Evolutionary conservation across 2,113 vertebrate genomes (phyloP).

Genomic region (Elephas maximus): DNA sequence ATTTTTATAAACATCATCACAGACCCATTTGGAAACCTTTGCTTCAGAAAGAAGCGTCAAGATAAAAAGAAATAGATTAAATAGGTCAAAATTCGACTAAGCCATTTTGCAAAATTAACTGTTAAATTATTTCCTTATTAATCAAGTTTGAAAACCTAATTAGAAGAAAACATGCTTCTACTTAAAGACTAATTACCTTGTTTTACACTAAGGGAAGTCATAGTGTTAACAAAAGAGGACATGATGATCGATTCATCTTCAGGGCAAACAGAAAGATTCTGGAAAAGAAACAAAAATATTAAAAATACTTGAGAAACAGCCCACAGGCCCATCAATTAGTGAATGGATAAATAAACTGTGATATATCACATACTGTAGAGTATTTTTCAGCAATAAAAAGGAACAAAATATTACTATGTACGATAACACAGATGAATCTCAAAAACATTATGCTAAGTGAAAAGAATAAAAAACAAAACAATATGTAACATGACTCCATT

Average conservation of each 20-base stretch:
- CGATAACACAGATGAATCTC: slow-evolving; percentile 23
- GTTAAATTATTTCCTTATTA: slow-evolving; percentile 57
- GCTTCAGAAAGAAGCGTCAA: not conserved
- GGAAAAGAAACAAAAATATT: slow-evolving; percentile 59
- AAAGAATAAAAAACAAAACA: slow-evolving; percentile 41
- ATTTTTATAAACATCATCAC: slow-evolving; percentile 36
- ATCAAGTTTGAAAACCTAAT: slow-evolving; percentile 41
- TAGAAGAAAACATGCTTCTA: slow-evolving; percentile 38
- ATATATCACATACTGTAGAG: not conserved
- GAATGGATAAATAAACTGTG: not conserved
- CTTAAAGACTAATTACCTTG: slow-evolving; percentile 91
- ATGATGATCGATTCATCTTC: slow-evolving; percentile 99
- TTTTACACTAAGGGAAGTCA: slow-evolving; percentile 99
- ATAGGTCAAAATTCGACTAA: slow-evolving; percentile 4
- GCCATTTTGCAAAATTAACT: not conserved
- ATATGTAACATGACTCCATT: not conserved
- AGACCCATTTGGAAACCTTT: not conserved
- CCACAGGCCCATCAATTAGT: not conserved
- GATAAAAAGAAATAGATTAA: slow-evolving; percentile 22
- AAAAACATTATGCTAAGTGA: slow-evolving; percentile 9
- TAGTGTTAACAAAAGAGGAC: slow-evolving; percentile 99
- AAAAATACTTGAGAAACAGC: slow-evolving; percentile 11
- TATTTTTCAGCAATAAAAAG: slow-evolving; percentile 51
- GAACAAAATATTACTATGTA: not conserved
- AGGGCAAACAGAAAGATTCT: slow-evolving; percentile 99